Conservation (phyloP, 2,888 invertebrate species). For the Acronicta psi region DNA sequence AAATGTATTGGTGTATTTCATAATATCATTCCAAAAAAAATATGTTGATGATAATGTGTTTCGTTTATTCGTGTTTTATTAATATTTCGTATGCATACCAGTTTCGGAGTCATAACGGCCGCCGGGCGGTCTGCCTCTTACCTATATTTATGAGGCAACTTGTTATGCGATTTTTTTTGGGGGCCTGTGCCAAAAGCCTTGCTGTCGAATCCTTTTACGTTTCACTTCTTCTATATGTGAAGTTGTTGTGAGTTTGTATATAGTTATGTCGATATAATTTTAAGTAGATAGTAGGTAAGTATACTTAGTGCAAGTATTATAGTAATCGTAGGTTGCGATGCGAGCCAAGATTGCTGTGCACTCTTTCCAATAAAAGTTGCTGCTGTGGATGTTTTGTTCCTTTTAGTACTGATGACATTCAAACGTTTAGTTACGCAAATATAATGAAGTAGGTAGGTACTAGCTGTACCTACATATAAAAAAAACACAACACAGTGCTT, state of each 20-base stretch:
- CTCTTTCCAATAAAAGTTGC: too few relatives aligned
- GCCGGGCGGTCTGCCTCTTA: conserved; percentile 56
- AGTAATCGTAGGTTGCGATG: too few relatives aligned
- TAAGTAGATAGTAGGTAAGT: too few relatives aligned
- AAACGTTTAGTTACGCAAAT: too few relatives aligned
- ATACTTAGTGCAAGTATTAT: too few relatives aligned
- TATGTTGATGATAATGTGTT: conserved; percentile 37
- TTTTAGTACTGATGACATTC: too few relatives aligned
- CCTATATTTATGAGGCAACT: conserved; percentile 36
- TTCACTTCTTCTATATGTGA: background rate
- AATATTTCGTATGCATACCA: conserved; percentile 30
- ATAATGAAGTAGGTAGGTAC: too few relatives aligned
- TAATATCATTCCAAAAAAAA: conserved; percentile 34
- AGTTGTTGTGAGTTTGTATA: background rate
- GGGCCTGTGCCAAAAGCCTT: conserved; percentile 6
- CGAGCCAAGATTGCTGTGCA: too few relatives aligned
- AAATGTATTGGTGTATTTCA: conserved; percentile 9
- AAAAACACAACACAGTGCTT: too few relatives aligned
- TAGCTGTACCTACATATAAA: too few relatives aligned
- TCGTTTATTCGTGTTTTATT: conserved; percentile 40
- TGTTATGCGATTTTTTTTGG: conserved; percentile 27
- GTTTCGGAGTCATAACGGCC: conserved; percentile 48
- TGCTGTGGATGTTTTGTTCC: too few relatives aligned
- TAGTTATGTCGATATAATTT: too few relatives aligned
- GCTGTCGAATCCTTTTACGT: background rate